Evolutionary conservation across 2,797 vertebrate genomes (phyloP), one percentile per base, ranked within the genome.

Genomic region (Phaenicophaeus curvirostris): DNA sequence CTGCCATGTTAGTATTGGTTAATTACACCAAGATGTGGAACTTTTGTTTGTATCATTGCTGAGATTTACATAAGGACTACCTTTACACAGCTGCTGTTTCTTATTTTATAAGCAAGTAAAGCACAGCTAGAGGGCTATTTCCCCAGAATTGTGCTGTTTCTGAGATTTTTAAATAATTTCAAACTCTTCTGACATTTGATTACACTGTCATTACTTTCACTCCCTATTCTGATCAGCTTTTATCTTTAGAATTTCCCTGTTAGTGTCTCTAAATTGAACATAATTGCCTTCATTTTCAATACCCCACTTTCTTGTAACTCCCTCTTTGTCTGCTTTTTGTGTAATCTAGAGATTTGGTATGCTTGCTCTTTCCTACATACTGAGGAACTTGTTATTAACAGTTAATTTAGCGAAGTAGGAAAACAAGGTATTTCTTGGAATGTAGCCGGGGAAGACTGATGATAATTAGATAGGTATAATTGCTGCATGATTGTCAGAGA

Each of bases 221-320:
- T 91, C 33, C 13, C 15, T 80, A 24, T 75, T 93, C 78, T 74
- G 74, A 75, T 94, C 78, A 33, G 48, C 77, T 94, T 81, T 90
- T 88, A 66, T 90, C 92, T 91, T 93, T 41, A 93, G 87, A 91
- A 76, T 93, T 91, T 83, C 37, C 44, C 44, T 42, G 28, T 89
- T 80, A 89, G 35, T 50, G 31, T 91, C 67, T 92, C 58, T 94
- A 90, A 91, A 91, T 85, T 78, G 85, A 91, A 78, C 85, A 79
- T 95, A 95, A 93, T 91, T 96, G 59, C 85, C 79, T 75, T 87
- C 57, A 33, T 95, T 95, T 95, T 93, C 75, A 48, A 2, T 77
- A 65, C 25, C 13, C 25, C 28, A 24, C 75, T 93, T 92, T 85
- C 54, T 90, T 89, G 50, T 89, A 85, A 85, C 37, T 94, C 31